phyloP scores from a whole-genome alignment of 1,140 invertebrate genomes.

The Sycophaga agraensis region DNA sequence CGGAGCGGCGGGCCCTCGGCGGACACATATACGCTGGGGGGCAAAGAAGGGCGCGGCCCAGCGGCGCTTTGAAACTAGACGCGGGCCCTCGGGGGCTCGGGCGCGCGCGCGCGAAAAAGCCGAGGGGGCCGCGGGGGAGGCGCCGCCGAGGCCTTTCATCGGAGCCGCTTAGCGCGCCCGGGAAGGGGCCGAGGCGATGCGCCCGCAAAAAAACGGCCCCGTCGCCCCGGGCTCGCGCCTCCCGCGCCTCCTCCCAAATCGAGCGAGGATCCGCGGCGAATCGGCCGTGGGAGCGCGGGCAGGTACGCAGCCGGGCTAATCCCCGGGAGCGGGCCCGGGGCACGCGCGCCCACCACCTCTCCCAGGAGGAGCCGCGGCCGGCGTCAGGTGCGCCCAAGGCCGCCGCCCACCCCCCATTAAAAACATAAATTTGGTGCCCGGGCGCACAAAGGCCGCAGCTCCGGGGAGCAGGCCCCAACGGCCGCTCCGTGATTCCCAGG shows the following conservation, averaged over 20 bases:
- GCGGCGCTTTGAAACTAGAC: too few relatives aligned
- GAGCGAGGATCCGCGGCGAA: too few relatives aligned
- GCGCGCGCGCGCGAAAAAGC: neutral
- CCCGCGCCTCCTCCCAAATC: constrained; percentile 5
- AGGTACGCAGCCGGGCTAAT: too few relatives aligned
- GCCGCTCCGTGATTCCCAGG: constrained; percentile 49
- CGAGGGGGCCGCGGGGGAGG: neutral
- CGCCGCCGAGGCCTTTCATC: neutral
- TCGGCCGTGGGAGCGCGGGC: too few relatives aligned
- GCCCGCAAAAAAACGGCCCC: too few relatives aligned
- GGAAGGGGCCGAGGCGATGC: too few relatives aligned
- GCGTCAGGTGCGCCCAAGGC: constrained; percentile 9
- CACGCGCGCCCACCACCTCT: constrained; percentile 1
- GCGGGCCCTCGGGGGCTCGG: neutral
- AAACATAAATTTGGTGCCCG: constrained; percentile 40
- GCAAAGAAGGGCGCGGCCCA: too few relatives aligned
- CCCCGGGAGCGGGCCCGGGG: neutral
- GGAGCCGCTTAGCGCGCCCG: neutral
- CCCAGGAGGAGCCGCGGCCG: neutral
- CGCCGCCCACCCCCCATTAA: constrained; percentile 30
- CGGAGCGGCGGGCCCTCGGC: too few relatives aligned
- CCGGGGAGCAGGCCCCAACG: constrained; percentile 31
- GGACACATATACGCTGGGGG: too few relatives aligned
- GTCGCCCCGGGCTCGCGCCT: too few relatives aligned
- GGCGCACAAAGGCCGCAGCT: neutral